phyloP scores from a whole-genome alignment of 37 sponge, comb jelly and placozoan species.

The Aplysina aerophoba region DNA sequence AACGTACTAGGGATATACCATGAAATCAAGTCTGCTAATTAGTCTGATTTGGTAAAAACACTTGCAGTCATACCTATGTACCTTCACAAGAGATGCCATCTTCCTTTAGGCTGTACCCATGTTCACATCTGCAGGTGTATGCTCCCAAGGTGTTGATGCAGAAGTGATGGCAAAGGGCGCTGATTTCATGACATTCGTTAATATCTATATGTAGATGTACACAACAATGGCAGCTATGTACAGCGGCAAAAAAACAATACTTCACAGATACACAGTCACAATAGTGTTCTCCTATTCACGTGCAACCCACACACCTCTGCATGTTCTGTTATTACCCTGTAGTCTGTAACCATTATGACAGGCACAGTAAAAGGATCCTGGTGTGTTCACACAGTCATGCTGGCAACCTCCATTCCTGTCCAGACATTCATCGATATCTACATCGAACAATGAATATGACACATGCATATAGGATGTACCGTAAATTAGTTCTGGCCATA shows the following conservation, averaged over 20 bases:
- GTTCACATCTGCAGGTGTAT: background rate
- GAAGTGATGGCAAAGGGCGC: background rate
- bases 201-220: background rate
- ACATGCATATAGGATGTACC: too few relatives aligned
- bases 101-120: background rate
- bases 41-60: too few relatives aligned
- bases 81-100: background rate
- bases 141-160: background rate
- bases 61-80: background rate
- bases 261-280: too few relatives aligned
- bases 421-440: slow-evolving; percentile 13
- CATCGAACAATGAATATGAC: too few relatives aligned
- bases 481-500: too few relatives aligned
- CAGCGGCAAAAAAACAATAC: too few relatives aligned
- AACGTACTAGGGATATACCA: too few relatives aligned
- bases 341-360: slow-evolving; percentile 12
- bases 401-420: slow-evolving; percentile 17
- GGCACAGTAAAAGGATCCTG: background rate
- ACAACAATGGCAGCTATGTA: too few relatives aligned
- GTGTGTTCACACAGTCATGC: slow-evolving; percentile 10
- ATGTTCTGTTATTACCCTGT: background rate
- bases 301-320: background rate
- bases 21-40: too few relatives aligned
- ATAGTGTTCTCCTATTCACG: too few relatives aligned
- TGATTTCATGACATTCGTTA: background rate